Base-by-base conservation (phyloP, 2,888 invertebrate species). In the Caenorhabditis auriculariae region DNA sequence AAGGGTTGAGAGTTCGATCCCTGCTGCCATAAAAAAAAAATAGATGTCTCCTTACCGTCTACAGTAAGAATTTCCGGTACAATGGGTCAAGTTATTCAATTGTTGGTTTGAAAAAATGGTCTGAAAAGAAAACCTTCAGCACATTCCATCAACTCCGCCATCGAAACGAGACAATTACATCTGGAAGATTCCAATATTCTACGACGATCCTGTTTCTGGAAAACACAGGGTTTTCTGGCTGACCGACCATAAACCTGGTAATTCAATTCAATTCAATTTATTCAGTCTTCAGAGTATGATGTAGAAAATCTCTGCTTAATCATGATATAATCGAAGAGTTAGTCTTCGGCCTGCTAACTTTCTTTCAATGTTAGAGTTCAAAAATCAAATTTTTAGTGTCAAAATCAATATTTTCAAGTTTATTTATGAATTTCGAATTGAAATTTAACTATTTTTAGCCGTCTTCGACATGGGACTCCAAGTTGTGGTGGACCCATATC, bases 111-210 rank as follows among this genome's bases (percentile, higher is more conserved):
- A n/a, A n/a, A n/a, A n/a, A n/a, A n/a, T n/a, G n/a, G n/a, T n/a
- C n/a, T n/a, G n/a, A n/a, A 32, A n/a, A 32, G 35, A 32, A n/a
- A 4, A 17, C 1, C 39, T 59, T 44, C 49, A 59, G 58, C 58
- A 63, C 37, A n/a, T 21, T 46, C 49, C 50, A 5, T 27, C 29
- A 24, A 17, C 37, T 37, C 53, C 35, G 29, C 27, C 15, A 24
- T 43, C 1, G 41, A 39, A 44, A 9, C 23, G 21, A 26, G 45
- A 45, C 29, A 48, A 60, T 26, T 54, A 55, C 38, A 48, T 60
- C 27, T 75, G 75, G 75, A 75, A 66, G 41, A 69, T 75, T 24
- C 75, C 75, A 24, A 57, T 75, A 21, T 75, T 75, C 48, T 45
- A 67, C 43, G 58, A 60, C 24, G 60, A 72, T 57, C 63, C 67